Base-by-base conservation (phyloP, 1,140 invertebrate genomes). In the Brachionus plicatilis region DNA sequence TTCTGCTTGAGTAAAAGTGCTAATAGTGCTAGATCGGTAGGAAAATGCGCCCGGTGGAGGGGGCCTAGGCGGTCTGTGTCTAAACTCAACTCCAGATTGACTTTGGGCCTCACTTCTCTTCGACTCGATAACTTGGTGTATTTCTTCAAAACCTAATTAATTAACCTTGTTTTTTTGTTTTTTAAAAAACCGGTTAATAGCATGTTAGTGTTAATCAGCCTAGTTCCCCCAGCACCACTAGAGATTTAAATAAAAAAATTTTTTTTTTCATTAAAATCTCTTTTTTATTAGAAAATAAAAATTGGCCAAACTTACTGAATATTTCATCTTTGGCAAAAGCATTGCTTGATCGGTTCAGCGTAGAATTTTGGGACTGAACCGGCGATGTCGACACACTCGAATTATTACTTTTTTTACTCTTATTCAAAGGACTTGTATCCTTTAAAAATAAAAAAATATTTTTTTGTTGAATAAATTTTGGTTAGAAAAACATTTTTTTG, bases 301-400 rank as follows among this genome's bases (percentile, higher is more conserved):
- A 75, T 11, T 12, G 9, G 3, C 9, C 2, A 4, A 29, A 76
- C 45, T 76, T 76, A 76, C 72, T 76, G 20, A 76, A 76, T 29
- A 76, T 76, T 76, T 76, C 72, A 24, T 76, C 72, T 76, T 76
- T 76, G 7, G 72, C 17, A 76, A 76, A 76, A 50, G 20, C 45
- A 33, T 53, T 53, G 24, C 9, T 50, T 0, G 72, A 27, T 50
- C 72, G 41, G n/a, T 76, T 76, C 20, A 76, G 43, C 2, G 72
- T 76, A 9, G 72, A 76, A 50, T 76, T 76, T 76, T 76, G 72
- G 1, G 72, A 76, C 14, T 76, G 72, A 29, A 29, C 43, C 43
- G 72, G 72, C 12, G 72, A 76, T 27, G 72, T 50, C 12, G 72
- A 20, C 3, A 11, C 41, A 33, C 72, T 76, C 9, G 72, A 76